Conservation (phyloP, 2,888 invertebrate genomes). For the Therioaphis trifolii region DNA sequence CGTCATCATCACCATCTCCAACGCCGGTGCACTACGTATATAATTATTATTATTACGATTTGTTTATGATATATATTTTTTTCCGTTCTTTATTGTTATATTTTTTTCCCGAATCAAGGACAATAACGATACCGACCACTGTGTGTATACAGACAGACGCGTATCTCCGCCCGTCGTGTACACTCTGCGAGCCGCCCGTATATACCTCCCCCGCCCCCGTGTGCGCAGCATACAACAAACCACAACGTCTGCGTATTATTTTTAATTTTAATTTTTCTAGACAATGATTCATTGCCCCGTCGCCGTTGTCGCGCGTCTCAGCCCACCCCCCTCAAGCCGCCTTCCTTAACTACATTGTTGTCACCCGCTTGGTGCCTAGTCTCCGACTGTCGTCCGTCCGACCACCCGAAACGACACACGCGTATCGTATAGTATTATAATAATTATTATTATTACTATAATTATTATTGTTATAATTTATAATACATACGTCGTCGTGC, state of each 20-base stretch:
- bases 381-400: too few species aligned
- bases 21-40: neutral
- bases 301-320: neutral
- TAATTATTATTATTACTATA: too few species aligned
- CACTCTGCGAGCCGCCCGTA: neutral
- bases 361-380: neutral
- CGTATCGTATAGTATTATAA: too few species aligned
- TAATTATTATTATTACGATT: constrained; percentile 52
- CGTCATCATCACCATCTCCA: constrained; percentile 12
- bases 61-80: constrained; percentile 17
- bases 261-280: constrained; percentile 21
- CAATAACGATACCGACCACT: neutral
- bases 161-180: neutral
- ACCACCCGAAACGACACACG: too few species aligned
- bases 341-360: neutral
- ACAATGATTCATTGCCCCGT: constrained; percentile 33
- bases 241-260: constrained; percentile 34
- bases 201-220: neutral
- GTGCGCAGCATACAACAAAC: constrained; percentile 10
- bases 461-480: too few species aligned
- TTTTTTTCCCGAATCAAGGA: constrained; percentile 31
- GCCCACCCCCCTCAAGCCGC: neutral
- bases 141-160: neutral
- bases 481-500: neutral
- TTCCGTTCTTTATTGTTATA: constrained; percentile 14